These are phyloP conservation scores for Serranus cabrilla DNA, from an alignment of 2,797 vertebrate genomes.

Conservation along the genomic window DNA sequence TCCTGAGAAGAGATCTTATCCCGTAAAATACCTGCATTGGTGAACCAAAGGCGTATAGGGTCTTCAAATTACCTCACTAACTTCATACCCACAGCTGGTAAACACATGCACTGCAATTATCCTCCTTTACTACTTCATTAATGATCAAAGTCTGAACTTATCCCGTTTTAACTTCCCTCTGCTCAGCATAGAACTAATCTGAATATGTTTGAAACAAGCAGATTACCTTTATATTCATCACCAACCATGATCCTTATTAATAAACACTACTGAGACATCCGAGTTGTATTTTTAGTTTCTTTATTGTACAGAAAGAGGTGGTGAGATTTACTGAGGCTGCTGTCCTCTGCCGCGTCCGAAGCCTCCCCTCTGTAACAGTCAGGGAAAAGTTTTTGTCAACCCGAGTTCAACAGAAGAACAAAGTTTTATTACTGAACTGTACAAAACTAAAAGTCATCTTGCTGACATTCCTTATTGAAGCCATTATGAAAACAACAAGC, in stretches of 20 bases:
- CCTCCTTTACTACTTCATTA: not conserved
- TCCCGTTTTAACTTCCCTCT: no score
- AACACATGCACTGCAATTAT: not conserved
- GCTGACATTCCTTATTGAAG: conserved; percentile 6
- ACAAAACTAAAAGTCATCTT: conserved; percentile 5
- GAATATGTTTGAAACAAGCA: not conserved
- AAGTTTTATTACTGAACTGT: not conserved
- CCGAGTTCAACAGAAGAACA: not conserved
- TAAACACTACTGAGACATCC: not conserved
- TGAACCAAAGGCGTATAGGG: no score
- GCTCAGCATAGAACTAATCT: not conserved
- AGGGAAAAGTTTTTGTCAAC: conserved; percentile 27
- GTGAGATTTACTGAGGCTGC: conserved; percentile 92
- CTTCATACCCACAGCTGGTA: no score
- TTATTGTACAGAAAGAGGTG: conserved; percentile 92
- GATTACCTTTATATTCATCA: not conserved
- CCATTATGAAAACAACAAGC: conserved; percentile 5
- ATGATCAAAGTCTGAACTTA: not conserved
- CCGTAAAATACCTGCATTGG: no score
- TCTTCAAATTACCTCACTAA: no score
- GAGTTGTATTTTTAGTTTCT: conserved; percentile 76
- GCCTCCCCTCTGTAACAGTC: conserved; percentile 92
- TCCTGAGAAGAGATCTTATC: no score
- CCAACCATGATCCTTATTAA: not conserved
- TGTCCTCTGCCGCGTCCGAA: conserved; percentile 98